Conservation (phyloP, 2,113 vertebrate genomes). For the Pituophis catenifer region DNA sequence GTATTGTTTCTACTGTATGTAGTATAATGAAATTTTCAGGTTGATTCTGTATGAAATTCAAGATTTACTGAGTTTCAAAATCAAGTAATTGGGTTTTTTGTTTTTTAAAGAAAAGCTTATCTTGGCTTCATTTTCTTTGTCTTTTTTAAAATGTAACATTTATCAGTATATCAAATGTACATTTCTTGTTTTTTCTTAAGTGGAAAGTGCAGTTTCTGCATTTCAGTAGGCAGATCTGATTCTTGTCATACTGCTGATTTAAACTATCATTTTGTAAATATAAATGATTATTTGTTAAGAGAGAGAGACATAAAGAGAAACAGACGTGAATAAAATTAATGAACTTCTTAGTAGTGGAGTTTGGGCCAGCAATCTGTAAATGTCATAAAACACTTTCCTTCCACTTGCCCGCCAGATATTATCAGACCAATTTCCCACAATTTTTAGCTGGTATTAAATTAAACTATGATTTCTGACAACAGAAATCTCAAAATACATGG, state of each 20-base stretch:
- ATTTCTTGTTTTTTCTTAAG: background rate
- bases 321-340: background rate
- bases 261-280: background rate
- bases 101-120: background rate
- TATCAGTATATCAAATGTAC: background rate
- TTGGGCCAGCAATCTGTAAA: background rate
- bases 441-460: background rate
- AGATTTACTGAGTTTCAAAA: background rate
- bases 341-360: background rate
- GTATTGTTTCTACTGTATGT: background rate
- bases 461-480: background rate
- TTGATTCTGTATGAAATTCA: background rate
- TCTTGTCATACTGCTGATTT: background rate
- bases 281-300: background rate
- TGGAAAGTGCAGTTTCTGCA: background rate
- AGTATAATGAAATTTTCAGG: background rate
- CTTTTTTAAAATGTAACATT: background rate
- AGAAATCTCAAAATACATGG: background rate
- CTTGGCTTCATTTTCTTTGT: background rate
- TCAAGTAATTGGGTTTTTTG: background rate
- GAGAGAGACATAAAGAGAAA: background rate
- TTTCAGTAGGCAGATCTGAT: background rate
- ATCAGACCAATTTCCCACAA: background rate
- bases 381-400: background rate
- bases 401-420: background rate